Evolutionary conservation across 92 coral and sea anemone species (phyloP).

Genomic region (Bergia sp.): DNA sequence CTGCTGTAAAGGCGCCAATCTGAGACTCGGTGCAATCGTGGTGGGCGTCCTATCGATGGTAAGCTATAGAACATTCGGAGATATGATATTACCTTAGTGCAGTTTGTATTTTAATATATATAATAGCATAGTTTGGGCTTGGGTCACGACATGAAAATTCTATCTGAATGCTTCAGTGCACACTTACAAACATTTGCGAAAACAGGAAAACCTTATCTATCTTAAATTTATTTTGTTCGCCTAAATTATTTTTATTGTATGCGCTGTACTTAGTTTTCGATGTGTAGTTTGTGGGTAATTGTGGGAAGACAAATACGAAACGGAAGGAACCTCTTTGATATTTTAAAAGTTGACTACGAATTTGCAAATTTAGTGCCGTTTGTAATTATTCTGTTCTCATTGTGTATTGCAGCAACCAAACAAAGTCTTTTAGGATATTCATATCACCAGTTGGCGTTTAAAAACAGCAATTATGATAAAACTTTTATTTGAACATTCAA

Average conservation of each 20-base stretch:
- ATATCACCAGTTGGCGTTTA: neutral
- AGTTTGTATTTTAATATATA: too few species aligned
- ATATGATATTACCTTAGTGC: too few species aligned
- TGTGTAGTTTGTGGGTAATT: neutral
- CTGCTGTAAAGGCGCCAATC: slow-evolving; percentile 24
- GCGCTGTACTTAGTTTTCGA: neutral
- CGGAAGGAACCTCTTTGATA: neutral
- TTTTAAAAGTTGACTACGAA: neutral
- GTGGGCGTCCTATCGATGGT: slow-evolving; percentile 24
- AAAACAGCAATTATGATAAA: too few species aligned
- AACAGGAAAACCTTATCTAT: neutral
- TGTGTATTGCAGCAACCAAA: neutral
- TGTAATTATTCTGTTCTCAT: too few species aligned
- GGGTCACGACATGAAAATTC: neutral
- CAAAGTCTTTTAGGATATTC: neutral
- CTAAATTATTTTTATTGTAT: too few species aligned
- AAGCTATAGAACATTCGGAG: neutral
- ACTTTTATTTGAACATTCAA: neutral
- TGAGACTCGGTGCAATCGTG: slow-evolving; percentile 22
- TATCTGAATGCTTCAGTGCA: neutral
- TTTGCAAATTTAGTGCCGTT: neutral
- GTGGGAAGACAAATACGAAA: neutral
- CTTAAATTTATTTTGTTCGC: neutral
- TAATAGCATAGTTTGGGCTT: neutral
- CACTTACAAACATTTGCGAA: neutral